phyloP scores from a whole-genome alignment of 1,140 invertebrate genomes.

The Metopolophium dirhodum region DNA sequence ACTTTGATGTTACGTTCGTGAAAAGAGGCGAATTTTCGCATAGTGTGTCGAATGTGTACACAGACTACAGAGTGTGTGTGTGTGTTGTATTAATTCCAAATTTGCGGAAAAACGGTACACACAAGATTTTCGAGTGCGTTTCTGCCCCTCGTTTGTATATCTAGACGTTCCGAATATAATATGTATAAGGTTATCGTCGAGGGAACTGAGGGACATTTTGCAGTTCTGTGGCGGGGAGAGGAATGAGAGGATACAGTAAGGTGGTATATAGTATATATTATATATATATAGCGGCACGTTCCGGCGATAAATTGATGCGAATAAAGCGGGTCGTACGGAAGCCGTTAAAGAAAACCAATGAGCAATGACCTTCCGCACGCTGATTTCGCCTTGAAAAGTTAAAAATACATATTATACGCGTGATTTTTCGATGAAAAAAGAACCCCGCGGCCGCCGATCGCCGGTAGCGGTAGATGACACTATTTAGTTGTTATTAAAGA shows the following conservation, averaged over 20 bases:
- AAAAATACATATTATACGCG: background rate
- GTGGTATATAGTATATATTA: background rate
- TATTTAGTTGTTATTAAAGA: background rate
- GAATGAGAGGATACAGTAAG: background rate
- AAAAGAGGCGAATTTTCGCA: background rate
- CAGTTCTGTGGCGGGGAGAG: background rate
- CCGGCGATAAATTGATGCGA: background rate
- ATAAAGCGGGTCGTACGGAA: slow-evolving; percentile 45
- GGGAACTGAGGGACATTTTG: background rate
- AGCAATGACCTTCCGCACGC: background rate
- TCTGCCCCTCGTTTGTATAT: background rate
- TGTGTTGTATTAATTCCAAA: background rate
- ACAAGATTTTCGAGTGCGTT: background rate
- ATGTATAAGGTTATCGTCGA: background rate
- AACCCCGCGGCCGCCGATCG: background rate
- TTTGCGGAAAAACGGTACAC: slow-evolving; percentile 21
- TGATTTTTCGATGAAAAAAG: slow-evolving; percentile 2
- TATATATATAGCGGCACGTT: background rate
- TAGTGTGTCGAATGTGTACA: background rate
- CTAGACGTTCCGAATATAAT: slow-evolving; percentile 9
- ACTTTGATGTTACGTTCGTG: background rate
- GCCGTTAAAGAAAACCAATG: slow-evolving; percentile 46
- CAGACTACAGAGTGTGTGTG: no score
- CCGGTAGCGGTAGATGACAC: background rate
- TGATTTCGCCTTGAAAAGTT: background rate